Evolutionary conservation across 2,797 vertebrate genomes (phyloP).

Genomic region (Syncerus caffer): DNA sequence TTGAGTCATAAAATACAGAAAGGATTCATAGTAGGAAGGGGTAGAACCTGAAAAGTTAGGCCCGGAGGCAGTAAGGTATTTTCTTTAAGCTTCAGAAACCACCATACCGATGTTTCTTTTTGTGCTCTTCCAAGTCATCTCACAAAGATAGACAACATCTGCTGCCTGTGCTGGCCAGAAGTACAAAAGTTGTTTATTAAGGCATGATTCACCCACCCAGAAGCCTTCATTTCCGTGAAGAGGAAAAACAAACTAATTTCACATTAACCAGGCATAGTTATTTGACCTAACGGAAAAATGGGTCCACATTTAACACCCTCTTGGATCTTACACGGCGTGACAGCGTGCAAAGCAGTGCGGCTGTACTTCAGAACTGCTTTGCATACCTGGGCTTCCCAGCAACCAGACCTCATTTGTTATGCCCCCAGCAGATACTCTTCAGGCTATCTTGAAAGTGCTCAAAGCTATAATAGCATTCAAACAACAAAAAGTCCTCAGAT

Average conservation of each 20-base stretch:
- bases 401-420: not conserved
- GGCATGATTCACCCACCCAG: conserved; percentile 60
- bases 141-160: conserved; percentile 75
- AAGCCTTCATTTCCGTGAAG: conserved; percentile 62
- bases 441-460: not conserved
- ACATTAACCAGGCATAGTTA: not conserved
- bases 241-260: conserved; percentile 48
- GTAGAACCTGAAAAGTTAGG: conserved; percentile 32
- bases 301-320: not conserved
- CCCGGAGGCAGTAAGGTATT: not conserved
- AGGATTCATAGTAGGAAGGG: not conserved
- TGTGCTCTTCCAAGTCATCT: conserved; percentile 65
- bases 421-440: conserved; percentile 17
- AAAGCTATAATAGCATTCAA: conserved; percentile 16
- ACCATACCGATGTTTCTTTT: conserved; percentile 39
- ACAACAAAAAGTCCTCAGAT: conserved; percentile 31
- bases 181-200: conserved; percentile 69
- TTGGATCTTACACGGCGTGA: not conserved
- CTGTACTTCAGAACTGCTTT: not conserved
- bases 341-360: not conserved
- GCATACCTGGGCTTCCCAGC: not conserved
- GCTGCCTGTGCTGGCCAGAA: conserved; percentile 73
- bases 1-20: conserved; percentile 1
- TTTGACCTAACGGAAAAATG: conserved; percentile 29
- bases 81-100: conserved; percentile 36